Base-by-base conservation (phyloP, 1,140 invertebrate species). In the Limonius californicus region DNA sequence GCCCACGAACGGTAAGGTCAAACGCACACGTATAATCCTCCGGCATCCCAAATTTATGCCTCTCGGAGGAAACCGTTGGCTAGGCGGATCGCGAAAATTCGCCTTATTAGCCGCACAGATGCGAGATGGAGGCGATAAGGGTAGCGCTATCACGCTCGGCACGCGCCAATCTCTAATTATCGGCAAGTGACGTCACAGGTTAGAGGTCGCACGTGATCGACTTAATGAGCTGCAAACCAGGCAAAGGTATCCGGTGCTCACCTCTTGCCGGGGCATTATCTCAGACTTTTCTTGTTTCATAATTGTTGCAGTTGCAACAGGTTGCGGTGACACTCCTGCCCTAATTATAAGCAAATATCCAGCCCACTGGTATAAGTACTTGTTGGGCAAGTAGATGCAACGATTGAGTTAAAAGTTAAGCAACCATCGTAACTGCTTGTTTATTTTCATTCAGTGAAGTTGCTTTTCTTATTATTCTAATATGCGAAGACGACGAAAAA, bases 111-210 rank as follows among this genome's bases (percentile, higher is more conserved):
- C n/a, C n/a, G n/a, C n/a, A 32, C 27, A 32, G 27, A 32, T 32
- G 27, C 27, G 4, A 39, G 35, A 39, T 39, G 35, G 35, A 12
- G n/a, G 35, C 35, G 45, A 50, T 50, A 50, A 50, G 45, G 45
- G 45, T 19, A 21, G 35, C 35, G 35, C 35, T 39, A 39, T 39
- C 35, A 39, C 35, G 35, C 35, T 39, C 35, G 45, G 16, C 45
- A 50, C 45, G 45, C 45, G 45, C 45, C 45, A 18, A 50, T 50
- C 45, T 50, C 45, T 21, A 50, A 50, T 50, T 50, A 50, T 50
- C 45, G n/a, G 9, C n/a, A 11, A 16, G 16, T 50, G 45, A 50
- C 45, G 45, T 50, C 45, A 50, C 45, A 12, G 45, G 45, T 50
- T 50, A 50, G 45, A 50, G 45, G 45, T 50, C 45, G 45, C 45